A percentile compares a stretch with the other conserved stretches of the same genome.
These are phyloP conservation scores for Globia sparganii DNA, from an alignment of 2,888 invertebrate species.

Conservation along the genomic window DNA sequence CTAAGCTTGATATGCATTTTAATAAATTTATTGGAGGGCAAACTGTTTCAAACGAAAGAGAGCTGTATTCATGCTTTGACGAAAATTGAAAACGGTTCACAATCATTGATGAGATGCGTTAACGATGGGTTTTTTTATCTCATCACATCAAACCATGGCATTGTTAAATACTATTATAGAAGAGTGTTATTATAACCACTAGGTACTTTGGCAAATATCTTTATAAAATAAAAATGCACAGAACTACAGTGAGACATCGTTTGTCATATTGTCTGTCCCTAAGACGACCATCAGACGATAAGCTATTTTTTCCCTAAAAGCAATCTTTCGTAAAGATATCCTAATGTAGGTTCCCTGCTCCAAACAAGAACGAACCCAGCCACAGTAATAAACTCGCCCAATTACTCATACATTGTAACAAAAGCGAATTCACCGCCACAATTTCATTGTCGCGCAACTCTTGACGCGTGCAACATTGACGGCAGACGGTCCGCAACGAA, in stretches of 20 bases:
- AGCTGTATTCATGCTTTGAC: slow-evolving; percentile 23
- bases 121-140: neutral
- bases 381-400: slow-evolving; percentile 49
- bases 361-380: slow-evolving; percentile 37
- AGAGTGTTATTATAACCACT: neutral
- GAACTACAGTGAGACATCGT: neutral
- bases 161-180: neutral
- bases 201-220: neutral
- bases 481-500: slow-evolving; percentile 53
- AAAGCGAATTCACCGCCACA: slow-evolving; percentile 57
- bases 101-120: neutral
- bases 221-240: neutral
- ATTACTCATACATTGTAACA: slow-evolving; percentile 63
- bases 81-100: slow-evolving; percentile 19
- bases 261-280: neutral
- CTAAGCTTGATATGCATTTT: slow-evolving; percentile 12
- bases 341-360: neutral
- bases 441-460: slow-evolving; percentile 61
- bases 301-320: neutral
- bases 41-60: slow-evolving; percentile 22
- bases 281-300: neutral
- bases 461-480: slow-evolving; percentile 63
- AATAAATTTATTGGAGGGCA: slow-evolving; percentile 7
- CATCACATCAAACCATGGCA: neutral
- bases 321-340: neutral